Base-by-base conservation (phyloP, 1,140 invertebrate genomes). In the Calosoma granatense region DNA sequence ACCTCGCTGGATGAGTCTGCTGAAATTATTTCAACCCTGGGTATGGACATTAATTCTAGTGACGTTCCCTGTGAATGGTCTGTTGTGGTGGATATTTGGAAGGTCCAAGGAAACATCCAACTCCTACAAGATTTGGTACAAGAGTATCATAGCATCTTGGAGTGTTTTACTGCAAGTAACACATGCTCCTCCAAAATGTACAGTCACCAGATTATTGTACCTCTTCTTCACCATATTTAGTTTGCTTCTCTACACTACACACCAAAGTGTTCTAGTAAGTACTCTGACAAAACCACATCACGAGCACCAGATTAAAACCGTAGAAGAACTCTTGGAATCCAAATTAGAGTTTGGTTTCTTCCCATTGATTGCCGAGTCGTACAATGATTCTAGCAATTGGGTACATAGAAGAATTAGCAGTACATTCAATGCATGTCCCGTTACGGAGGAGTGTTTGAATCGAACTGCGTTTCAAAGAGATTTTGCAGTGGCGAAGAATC, bases 401-500 rank as follows among this genome's bases (percentile, higher is more conserved):
- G 9, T 12, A 12, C 3, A 47, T 47, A 47, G 17, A 17, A 9
- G 4, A 6, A 47, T 47, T 47, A 3, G 9, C 17, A 47, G 17
- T 12, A 4, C 6, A 11, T 47, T 12, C 15, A 47, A 4, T 12
- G 9, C 41, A 12, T 47, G 41, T 47, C 6, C 6, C 9, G 9
- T 17, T 4, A 20, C 21, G 1, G 41, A 22, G 0, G 56, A 55
- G 53, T 22, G 15, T 51, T 54, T 30, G 20, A 43, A 36, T 21
- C 20, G 20, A 15, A 9, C 14, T 9, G 17, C 22, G 30, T 59
- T 55, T 26, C 22, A 54, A 23, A 51, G 51, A 1, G 36, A 56
- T 52, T 56, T 59, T 22, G 22, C 54, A 14, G 22, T 17, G 17
- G 52, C 56, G 20, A 59, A 59, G 20, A 21, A 26, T 1, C 47